These are phyloP conservation scores for Serilophus lunatus DNA, from an alignment of 2,113 vertebrate genomes.

Conservation along the genomic window DNA sequence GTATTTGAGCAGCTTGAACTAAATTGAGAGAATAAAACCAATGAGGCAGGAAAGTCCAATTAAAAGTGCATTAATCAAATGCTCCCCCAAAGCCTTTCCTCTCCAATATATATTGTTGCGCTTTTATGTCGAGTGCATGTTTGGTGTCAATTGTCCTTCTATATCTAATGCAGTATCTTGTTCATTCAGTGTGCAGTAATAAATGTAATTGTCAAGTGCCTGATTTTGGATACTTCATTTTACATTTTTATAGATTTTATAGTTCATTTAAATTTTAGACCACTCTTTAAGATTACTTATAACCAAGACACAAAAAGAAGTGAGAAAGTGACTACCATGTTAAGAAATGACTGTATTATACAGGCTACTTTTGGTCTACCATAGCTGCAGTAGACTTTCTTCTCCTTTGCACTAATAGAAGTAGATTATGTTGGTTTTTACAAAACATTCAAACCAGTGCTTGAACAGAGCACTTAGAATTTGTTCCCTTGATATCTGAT, in stretches of 20 bases:
- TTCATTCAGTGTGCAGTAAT: background rate
- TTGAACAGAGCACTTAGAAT: background rate
- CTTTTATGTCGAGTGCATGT: background rate
- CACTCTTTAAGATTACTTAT: background rate
- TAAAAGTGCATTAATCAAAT: conserved; percentile 59
- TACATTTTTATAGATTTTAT: background rate
- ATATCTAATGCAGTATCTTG: background rate
- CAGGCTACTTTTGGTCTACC: background rate
- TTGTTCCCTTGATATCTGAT: background rate
- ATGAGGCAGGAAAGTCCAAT: conserved; percentile 56
- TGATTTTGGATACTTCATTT: background rate
- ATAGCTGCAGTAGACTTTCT: background rate
- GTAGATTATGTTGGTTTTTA: background rate
- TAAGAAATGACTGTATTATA: background rate
- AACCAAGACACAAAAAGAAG: background rate
- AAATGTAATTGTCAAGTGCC: background rate
- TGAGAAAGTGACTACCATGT: background rate
- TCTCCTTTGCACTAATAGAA: background rate
- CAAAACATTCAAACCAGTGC: background rate
- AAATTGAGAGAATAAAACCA: conserved; percentile 56
- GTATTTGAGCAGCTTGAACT: conserved; percentile 52
- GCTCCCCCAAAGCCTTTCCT: conserved; percentile 27
- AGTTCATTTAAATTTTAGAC: conserved; percentile 8
- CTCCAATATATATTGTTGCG: background rate
- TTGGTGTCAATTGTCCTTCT: background rate